Base-by-base conservation (phyloP, 2,888 invertebrate species). In the Silvanus unidentatus region DNA sequence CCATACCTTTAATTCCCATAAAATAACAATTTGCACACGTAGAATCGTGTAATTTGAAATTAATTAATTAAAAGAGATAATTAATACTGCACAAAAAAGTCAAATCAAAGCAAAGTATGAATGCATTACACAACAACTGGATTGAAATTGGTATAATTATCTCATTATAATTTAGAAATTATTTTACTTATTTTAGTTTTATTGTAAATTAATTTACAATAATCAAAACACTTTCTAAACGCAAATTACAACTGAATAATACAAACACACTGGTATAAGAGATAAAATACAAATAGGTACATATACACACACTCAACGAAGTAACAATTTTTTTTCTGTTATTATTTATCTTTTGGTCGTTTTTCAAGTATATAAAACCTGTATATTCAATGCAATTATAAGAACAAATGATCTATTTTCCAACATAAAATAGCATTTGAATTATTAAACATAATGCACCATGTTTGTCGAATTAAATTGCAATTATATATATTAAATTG, bases 401-500 rank as follows among this genome's bases (percentile, higher is more conserved):
- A 45, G 45, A 49, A 47, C 45, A 47, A 50, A 48, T 42, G 46
- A 45, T 47, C 47, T 40, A 51, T 52, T 50, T 45, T 46, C 45
- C 32, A 37, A 40, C 13, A 42, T 13, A 36, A 38, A 15, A 14
- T 5, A 37, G 15, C 37, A 37, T 46, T 50, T 47, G 50, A 53
- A 56, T 58, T 56, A 58, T 58, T 51, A 51, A 50, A 49, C 45
- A 45, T 56, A 54, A 55, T 52, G 51, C 47, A 48, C 49, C 40
- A 45, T 4, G 45, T 50, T 47, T 52, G 42, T 45, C 47, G 52
- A 50, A 57, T 57, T 54, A 55, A 50, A 53, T 53, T 42, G 49
- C 46, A 58, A 58, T 58, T 58, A 56, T 51, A 46, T 51, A 49
- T 49, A 48, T 51, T 44, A 58, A 58, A 58, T 58, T 58, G 51